These are phyloP conservation scores for Drosophila greeni DNA, from an alignment of 2,888 invertebrate genomes.

Conservation along the genomic window DNA sequence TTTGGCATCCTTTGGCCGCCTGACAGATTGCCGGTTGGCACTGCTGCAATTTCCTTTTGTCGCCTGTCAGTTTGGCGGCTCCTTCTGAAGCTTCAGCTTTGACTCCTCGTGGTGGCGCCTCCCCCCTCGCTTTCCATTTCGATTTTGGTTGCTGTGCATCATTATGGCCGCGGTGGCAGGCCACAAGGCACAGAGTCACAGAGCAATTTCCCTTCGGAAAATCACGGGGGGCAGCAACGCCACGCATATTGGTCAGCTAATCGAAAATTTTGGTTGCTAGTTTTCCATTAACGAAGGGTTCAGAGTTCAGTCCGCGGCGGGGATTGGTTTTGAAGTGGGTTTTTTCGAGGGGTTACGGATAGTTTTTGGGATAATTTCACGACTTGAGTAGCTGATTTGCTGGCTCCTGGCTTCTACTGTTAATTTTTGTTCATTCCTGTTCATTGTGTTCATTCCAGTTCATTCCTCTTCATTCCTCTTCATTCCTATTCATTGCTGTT, in stretches of 20 bases:
- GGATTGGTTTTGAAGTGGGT: not conserved
- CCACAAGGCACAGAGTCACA: not conserved
- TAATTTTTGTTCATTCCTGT: not conserved
- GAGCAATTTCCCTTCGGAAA: conserved; percentile 6
- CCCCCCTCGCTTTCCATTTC: not conserved
- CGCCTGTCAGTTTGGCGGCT: conserved; percentile 24
- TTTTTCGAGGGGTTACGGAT: not conserved
- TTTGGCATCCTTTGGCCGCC: not conserved
- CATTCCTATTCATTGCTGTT: not conserved
- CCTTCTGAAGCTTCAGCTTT: conserved; percentile 4
- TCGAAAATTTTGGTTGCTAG: not conserved
- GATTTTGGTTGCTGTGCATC: conserved; percentile 18
- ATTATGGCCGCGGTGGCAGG: conserved; percentile 10
- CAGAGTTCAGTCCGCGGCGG: not conserved
- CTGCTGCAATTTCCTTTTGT: conserved; percentile 35
- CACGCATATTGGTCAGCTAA: conserved; percentile 8
- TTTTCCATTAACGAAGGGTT: not conserved
- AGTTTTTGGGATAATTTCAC: too few species aligned
- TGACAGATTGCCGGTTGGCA: conserved; percentile 20
- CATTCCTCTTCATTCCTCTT: not conserved
- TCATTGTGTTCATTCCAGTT: not conserved
- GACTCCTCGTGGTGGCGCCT: not conserved
- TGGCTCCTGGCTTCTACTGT: not conserved
- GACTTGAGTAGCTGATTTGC: not conserved
- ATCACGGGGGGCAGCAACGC: not conserved